Base-by-base conservation (phyloP, 2,888 invertebrate genomes). In the Parthenolecanium corni region DNA sequence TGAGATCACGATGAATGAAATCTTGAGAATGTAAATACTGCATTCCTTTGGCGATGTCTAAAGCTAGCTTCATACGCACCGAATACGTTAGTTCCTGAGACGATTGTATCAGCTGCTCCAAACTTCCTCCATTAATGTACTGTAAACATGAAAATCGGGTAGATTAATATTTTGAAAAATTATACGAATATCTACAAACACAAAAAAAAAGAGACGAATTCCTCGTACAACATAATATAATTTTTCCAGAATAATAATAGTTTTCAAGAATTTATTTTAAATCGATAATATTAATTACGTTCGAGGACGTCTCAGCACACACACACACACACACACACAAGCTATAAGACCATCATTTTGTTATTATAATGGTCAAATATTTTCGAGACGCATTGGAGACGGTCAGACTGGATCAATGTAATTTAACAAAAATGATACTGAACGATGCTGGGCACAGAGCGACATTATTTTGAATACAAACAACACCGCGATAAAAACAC, bases 111-210 rank as follows among this genome's bases (percentile, higher is more conserved):
- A 93, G 77, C 76, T 93, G 90, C 73, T 95, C 93, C 72, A 97
- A 76, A 62, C 92, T 93, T 40, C 96, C 96, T 51, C 91, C 91
- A 75, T 89, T 89, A 75, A 95, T 93, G 77, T 87, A 96, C 81
- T 81, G 74, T 9, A 70, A 65, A 67, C 51, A 65, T 23, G 65
- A 62, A 64, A 65, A 23, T 56, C 53, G 11, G 54, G 24, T 20
- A 56, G 21, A 54, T 31, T 54, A 38, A 54, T 52, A 11, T 52
- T 52, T 24, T 31, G n/a, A n/a, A n/a, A n/a, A n/a, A 25, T 24
- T 52, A n/a, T 52, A 14, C 16, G 3, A 47, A 44, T 47, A 18
- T 44, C 16, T 4, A 44, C 4, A 16, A 14, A 18, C 4, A 44
- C n/a, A 44, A 2, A 25, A 52, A 16, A 52, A 52, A 52, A 31